These are phyloP conservation scores for Molossus molossus DNA, from an alignment of 2,797 vertebrate species.

Conservation along the genomic window DNA sequence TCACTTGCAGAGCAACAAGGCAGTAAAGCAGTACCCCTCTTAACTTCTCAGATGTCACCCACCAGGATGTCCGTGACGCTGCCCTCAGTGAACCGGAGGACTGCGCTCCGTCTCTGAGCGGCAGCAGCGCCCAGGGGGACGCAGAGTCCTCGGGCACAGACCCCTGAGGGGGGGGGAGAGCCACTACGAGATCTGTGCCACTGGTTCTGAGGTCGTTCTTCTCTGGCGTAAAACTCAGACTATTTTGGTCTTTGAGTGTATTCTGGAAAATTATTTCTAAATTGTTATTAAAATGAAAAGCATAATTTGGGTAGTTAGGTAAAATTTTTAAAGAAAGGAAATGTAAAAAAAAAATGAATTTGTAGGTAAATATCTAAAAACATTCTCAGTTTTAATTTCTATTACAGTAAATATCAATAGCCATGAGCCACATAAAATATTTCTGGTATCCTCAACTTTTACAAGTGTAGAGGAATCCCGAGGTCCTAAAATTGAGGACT, in stretches of 20 bases:
- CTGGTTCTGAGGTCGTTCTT: conserved; percentile 49
- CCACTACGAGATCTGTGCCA: background rate
- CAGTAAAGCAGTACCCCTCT: conserved; percentile 58
- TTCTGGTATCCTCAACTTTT: background rate
- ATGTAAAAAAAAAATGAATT: background rate
- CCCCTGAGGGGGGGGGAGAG: conserved; percentile 80
- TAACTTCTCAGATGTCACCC: conserved; percentile 61
- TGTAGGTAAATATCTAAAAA: background rate
- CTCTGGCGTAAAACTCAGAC: conserved; percentile 61
- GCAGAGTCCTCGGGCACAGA: conserved; percentile 89
- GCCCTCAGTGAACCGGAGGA: conserved; percentile 84
- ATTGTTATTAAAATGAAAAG: conserved; percentile 67
- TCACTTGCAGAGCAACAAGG: conserved; percentile 87
- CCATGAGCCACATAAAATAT: background rate
- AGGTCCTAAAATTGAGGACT: background rate
- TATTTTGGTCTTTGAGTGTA: conserved; percentile 64
- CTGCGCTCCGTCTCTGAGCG: conserved; percentile 79
- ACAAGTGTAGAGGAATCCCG: background rate
- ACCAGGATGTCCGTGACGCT: conserved; percentile 87
- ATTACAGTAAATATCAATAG: background rate
- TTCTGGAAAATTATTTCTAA: conserved; percentile 62
- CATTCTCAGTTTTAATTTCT: conserved; percentile 27
- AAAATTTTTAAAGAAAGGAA: conserved; percentile 81
- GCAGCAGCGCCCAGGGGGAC: conserved; percentile 83
- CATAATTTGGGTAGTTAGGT: conserved; percentile 54